Evolutionary conservation across 2,888 invertebrate species (phyloP).

Genomic region (Epiperipatus broadwayi): DNA sequence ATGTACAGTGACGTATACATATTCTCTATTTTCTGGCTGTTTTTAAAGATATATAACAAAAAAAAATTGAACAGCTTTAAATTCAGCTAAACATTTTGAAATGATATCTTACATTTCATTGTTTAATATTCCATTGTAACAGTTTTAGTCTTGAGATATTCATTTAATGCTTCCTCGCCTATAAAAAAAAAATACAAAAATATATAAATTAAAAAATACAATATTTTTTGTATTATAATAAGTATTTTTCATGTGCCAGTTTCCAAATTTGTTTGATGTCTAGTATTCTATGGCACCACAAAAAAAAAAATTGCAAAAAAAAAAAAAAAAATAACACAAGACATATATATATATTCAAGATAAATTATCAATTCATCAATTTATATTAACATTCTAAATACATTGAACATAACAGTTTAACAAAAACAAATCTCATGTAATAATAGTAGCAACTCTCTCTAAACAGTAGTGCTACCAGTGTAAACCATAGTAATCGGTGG

Average conservation of each 20-base stretch:
- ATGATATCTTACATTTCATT: no score
- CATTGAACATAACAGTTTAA: no score
- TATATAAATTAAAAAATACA: conserved; percentile 10
- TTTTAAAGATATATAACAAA: no score
- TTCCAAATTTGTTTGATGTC: not conserved
- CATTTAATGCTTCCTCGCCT: conserved; percentile 79
- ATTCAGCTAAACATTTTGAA: no score
- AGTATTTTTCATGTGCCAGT: not conserved
- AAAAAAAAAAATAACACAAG: not conserved
- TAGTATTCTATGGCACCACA: not conserved
- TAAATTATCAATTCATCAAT: not conserved
- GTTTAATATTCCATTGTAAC: conserved; percentile 75
- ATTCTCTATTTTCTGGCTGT: no score
- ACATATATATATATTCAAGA: not conserved
- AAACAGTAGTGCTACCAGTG: no score
- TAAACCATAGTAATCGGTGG: no score
- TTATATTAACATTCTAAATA: no score
- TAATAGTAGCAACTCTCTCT: no score
- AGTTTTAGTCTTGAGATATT: conserved; percentile 84
- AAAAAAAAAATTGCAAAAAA: not conserved
- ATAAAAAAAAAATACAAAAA: conserved; percentile 17
- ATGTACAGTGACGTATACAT: no score
- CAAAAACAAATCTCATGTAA: no score
- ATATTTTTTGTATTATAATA: not conserved
- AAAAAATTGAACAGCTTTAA: no score